phyloP scores from a whole-genome alignment of 2,113 vertebrate species.

The Corythornis madagascariensis region DNA sequence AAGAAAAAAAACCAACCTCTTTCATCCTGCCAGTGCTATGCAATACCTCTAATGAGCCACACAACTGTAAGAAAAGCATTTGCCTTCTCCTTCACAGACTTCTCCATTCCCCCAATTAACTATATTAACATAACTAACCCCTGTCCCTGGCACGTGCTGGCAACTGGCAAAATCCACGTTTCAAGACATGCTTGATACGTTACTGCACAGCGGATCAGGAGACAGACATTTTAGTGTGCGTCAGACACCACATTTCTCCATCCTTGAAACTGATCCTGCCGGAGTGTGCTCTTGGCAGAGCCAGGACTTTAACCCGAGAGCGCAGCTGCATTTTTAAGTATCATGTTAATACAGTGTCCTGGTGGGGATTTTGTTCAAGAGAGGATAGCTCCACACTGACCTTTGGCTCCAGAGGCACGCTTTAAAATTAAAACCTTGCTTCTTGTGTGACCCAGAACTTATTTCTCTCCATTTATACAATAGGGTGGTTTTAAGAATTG shows the following conservation, averaged over 20 bases:
- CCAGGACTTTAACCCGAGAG: constrained; percentile 52
- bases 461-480: constrained; percentile 23
- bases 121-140: background rate
- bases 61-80: constrained; percentile 4
- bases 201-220: background rate
- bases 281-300: constrained; percentile 40
- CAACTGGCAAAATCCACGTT: background rate
- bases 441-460: background rate
- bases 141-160: background rate
- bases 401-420: background rate
- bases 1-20: background rate
- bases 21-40: background rate
- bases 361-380: constrained; percentile 42
- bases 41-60: background rate
- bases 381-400: constrained; percentile 21
- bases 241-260: constrained; percentile 59
- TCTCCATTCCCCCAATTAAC: background rate
- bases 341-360: constrained; percentile 48
- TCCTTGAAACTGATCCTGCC: constrained; percentile 62
- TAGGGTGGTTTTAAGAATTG: background rate
- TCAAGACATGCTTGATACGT: background rate
- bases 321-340: constrained; percentile 55
- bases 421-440: constrained; percentile 49
- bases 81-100: background rate
- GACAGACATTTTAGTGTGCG: constrained; percentile 44